Base-by-base conservation (phyloP, 2,113 vertebrate genomes). In the Girardinichthys multiradiatus region DNA sequence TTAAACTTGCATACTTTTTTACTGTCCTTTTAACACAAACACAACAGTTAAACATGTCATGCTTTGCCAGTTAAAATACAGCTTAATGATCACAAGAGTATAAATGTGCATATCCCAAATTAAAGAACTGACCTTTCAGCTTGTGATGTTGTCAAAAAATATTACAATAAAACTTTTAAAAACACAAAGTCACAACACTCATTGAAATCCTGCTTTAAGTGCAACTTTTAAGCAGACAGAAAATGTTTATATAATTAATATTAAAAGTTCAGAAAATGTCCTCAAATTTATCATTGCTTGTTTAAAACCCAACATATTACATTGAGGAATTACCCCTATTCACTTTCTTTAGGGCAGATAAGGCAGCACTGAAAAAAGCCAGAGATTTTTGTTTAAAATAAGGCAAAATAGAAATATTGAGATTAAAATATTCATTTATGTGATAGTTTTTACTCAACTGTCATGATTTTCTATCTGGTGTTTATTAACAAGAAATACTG, bases 1-100 rank as follows among this genome's bases (percentile, higher is more conserved):
- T 7, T 21, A 71, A 1, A 31, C 29, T 19, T 72, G 9, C 71
- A 3, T 58, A 2, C 37, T 80, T 85, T 83, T 76, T 86, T 85
- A 30, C 6, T 4, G 1, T 17, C 33, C 31, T 30, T 54, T 69
- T 64, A 33, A 71, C 19, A 15, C 35, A 64, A 24, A 82, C 72
- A 84, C 74, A 66, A 67, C 75, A 58, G 65, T 67, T 68, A 45
- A 37, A 4, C n/a, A 58, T 70, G 54, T 7, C 21, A 35, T 72
- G 37, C 8, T 62, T 63, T 63, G 74, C 28, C 69, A 84, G 60
- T 72, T 61, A 39, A 60, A n/a, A 75, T 35, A 77, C 64, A 70
- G 35, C 68, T n/a, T 28, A 59, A 74, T 66, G 15, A 66, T 72
- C 19, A 76, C 73, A 65, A 24, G 6, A 27, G 45, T 57, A 58